These are phyloP conservation scores for Hoplostethus atlanticus DNA, from an alignment of 2,797 vertebrate species.

Conservation along the genomic window DNA sequence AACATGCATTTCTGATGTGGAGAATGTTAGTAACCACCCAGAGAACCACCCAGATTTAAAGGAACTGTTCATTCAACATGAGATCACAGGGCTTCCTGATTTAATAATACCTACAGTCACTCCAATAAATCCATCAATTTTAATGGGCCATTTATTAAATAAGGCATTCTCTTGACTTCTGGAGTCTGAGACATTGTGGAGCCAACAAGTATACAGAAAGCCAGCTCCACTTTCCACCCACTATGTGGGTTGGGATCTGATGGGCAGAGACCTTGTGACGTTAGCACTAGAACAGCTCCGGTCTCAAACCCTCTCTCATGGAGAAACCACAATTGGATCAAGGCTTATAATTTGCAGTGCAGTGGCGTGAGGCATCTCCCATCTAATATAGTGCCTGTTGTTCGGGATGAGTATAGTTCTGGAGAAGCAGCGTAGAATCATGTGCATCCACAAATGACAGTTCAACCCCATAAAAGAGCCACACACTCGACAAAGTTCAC, in stretches of 20 bases:
- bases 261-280: constrained; percentile 47
- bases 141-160: constrained; percentile 34
- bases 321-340: constrained; percentile 69
- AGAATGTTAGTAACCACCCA: constrained; percentile 5
- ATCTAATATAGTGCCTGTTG: constrained; percentile 63
- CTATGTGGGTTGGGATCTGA: constrained; percentile 35
- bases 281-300: constrained; percentile 20
- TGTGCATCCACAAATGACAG: constrained; percentile 77
- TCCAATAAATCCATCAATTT: constrained; percentile 38
- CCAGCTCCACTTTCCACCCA: constrained; percentile 31
- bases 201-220: constrained; percentile 39
- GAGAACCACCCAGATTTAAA: constrained; percentile 3
- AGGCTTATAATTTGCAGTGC: constrained; percentile 73
- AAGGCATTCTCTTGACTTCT: constrained; percentile 27
- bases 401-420: constrained; percentile 60
- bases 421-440: constrained; percentile 67
- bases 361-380: constrained; percentile 54
- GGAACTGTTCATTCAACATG: constrained; percentile 5
- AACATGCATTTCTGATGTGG: not conserved
- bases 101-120: constrained; percentile 30
- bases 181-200: constrained; percentile 47
- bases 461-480: constrained; percentile 37
- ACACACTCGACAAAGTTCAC: constrained; percentile 49
- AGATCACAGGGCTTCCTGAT: constrained; percentile 59
- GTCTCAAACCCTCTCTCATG: constrained; percentile 35